Conservation (phyloP, 2,797 vertebrate genomes). For the Smutsia temminckii region DNA sequence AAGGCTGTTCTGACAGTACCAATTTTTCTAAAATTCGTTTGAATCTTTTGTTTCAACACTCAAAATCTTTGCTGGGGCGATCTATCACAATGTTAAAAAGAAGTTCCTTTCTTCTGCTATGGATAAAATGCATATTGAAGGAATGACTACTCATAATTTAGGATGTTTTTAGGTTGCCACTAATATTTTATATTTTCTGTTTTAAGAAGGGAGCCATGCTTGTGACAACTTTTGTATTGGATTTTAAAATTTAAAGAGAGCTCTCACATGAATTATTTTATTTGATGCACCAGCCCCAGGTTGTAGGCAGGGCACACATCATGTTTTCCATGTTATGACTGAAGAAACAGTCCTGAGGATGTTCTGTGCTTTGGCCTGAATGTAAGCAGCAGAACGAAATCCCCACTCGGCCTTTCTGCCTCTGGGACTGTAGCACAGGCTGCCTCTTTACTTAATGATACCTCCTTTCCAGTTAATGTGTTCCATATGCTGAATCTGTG, state of each 20-base stretch:
- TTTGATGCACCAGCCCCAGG: background rate
- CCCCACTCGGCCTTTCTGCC: background rate
- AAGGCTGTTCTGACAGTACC: conserved; percentile 30
- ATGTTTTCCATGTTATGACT: background rate
- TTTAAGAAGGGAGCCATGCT: background rate
- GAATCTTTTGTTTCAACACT: conserved; percentile 24
- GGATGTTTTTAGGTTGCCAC: background rate
- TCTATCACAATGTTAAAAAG: background rate
- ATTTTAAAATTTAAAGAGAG: background rate
- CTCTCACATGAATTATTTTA: background rate
- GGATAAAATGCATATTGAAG: conserved; percentile 27
- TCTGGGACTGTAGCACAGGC: background rate
- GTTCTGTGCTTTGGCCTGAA: background rate
- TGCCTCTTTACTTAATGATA: too few species aligned
- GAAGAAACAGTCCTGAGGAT: background rate
- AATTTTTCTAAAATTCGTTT: conserved; percentile 10
- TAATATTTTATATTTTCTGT: background rate
- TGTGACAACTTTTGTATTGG: background rate
- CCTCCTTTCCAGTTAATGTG: background rate
- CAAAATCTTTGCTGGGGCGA: background rate
- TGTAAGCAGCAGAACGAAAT: background rate
- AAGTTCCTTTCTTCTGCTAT: background rate
- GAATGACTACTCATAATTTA: background rate
- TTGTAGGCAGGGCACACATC: background rate
- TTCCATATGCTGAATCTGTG: background rate